Conservation (phyloP, 2,888 invertebrate genomes). For the Napeogenes sylphis region DNA sequence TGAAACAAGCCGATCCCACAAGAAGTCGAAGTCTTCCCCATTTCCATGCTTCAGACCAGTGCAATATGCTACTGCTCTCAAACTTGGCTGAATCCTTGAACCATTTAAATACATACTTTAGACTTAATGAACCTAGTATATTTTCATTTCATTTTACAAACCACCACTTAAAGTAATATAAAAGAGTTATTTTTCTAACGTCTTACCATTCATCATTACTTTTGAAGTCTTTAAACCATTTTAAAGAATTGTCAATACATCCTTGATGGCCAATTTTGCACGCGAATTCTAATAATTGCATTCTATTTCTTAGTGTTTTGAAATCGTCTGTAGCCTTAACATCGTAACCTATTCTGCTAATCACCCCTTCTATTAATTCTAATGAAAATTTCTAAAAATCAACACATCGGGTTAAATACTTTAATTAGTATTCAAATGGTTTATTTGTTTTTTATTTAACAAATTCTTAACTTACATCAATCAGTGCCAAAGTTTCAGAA, state of each 20-base stretch:
- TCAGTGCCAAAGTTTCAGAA: conserved; percentile 41
- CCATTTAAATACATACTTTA: neutral
- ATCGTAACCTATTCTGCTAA: conserved; percentile 69
- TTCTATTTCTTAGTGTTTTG: conserved; percentile 77
- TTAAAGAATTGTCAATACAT: conserved; percentile 64
- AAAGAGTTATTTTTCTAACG: neutral
- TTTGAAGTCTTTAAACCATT: conserved; percentile 46
- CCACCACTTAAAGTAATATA: too few relatives aligned
- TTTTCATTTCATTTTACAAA: too few relatives aligned
- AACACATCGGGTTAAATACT: neutral
- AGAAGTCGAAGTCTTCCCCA: conserved; percentile 79
- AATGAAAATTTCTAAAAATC: conserved; percentile 47
- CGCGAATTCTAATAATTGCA: conserved; percentile 78
- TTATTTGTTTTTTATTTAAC: neutral
- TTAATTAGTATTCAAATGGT: neutral
- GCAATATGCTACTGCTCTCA: conserved; percentile 81
- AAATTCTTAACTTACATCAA: conserved; percentile 48
- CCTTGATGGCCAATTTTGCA: conserved; percentile 78
- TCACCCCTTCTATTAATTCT: conserved; percentile 47
- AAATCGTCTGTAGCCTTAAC: conserved; percentile 52
- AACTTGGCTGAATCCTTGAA: conserved; percentile 57
- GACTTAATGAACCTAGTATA: too few relatives aligned
- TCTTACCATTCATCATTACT: conserved; percentile 56
- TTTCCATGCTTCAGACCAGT: conserved; percentile 78
- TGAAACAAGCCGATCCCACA: conserved; percentile 77